Base-by-base conservation (phyloP, 2,797 vertebrate species). In the Hippocampus kuda region DNA sequence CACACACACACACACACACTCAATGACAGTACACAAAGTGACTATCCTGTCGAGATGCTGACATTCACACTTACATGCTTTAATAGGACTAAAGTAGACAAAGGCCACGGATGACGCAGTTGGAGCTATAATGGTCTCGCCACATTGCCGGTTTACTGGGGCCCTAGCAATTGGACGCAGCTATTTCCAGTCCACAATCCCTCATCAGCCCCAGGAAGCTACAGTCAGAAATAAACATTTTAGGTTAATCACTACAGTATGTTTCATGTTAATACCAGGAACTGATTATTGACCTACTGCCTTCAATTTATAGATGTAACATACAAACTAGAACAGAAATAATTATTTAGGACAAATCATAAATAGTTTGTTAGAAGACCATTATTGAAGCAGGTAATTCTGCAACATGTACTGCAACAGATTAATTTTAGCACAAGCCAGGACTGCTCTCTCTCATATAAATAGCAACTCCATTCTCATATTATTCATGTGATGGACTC, bases 1-100 rank as follows among this genome's bases (percentile, higher is more conserved):
- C 7, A 6, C 49, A 51, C 18, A 49, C 15, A 7, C 5, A 22
- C 15, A 3, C 27, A 61, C 59, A 34, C 30, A 34, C 30, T 20
- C 24, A 18, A 24, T 48, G 63, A 26, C 63, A 27, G 24, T 27
- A 46, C 16, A 85, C 65, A 27, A 78, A 88, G 84, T 81, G 86
- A 78, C 87, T 88, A 87, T 89, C 78, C 86, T 72, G 79, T 81
- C 89, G 88, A 88, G 87, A 88, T 80, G 76, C 86, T 91, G 89
- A 89, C 89, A 87, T 92, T 90, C 89, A 88, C 88, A 86, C 88
- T 88, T 92, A 91, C 92, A 92, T 87, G 87, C 90, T 92, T 92
- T 91, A 93, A 92, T 91, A 89, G 84, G 86, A 88, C 84, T 92
- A 90, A 91, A 91, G 89, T 83, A 89, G 86, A 87, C 88, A 90